phyloP scores from a whole-genome alignment of 2,797 vertebrate genomes.

The Danio jaintianensis region DNA sequence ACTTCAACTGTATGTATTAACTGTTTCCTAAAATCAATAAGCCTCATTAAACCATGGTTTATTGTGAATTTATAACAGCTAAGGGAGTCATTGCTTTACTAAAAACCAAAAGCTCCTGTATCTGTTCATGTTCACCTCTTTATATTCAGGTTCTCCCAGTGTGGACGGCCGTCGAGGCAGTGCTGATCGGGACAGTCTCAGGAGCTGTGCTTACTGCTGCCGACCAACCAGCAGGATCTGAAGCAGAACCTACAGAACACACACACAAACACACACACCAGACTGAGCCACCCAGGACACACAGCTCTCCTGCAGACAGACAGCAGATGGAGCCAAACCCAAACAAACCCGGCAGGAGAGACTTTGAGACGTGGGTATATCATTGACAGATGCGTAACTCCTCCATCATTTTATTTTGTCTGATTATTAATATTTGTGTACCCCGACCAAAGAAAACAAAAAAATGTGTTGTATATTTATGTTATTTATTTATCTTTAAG shows the following conservation, averaged over 20 bases:
- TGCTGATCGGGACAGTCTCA: conserved; percentile 79
- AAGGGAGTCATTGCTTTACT: not conserved
- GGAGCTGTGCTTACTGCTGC: conserved; percentile 85
- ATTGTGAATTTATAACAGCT: too few species aligned
- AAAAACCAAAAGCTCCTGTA: not conserved
- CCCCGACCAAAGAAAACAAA: conserved; percentile 49
- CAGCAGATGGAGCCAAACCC: conserved; percentile 62
- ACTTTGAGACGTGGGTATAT: conserved; percentile 2
- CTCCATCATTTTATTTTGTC: conserved; percentile 29
- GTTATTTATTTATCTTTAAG: not conserved
- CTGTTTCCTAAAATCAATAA: too few species aligned
- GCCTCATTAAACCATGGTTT: too few species aligned
- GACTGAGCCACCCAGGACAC: conserved; percentile 76
- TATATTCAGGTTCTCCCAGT: conserved; percentile 77
- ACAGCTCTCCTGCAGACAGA: conserved; percentile 71
- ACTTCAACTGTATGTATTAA: too few species aligned
- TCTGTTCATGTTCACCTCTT: not conserved
- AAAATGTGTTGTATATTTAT: conserved; percentile 37
- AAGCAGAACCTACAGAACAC: conserved; percentile 56
- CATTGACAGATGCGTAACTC: conserved; percentile 12
- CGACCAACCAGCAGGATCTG: conserved; percentile 83
- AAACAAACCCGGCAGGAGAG: conserved; percentile 18
- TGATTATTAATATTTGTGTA: conserved; percentile 35
- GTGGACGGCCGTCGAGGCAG: conserved; percentile 81
- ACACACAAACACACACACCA: conserved; percentile 51